Base-by-base conservation (phyloP, 2,888 invertebrate species). In the Tipula confusa region DNA sequence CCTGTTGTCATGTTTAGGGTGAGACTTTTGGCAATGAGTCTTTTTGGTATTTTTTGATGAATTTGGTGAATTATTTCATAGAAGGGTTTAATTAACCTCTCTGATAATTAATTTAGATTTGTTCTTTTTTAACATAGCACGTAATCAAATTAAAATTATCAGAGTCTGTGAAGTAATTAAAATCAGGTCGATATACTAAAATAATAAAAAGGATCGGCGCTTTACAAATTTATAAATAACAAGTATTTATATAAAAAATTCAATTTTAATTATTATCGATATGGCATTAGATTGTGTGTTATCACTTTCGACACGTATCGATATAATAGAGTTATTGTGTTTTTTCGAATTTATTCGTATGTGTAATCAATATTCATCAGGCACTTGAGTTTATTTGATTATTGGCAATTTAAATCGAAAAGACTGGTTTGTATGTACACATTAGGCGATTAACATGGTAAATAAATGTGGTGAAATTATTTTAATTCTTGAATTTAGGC, bases 311-410 rank as follows among this genome's bases (percentile, higher is more conserved):
- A 64, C 64, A 64, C 64, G 64, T 64, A 64, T 64, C 64, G 64
- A 18, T 64, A 64, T 64, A 64, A 64, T 64, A 64, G 64, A 64
- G 64, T 64, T 64, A 64, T 64, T 64, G 64, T 64, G 48, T 64
- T 15, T 15, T 38, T 43, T 43, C 7, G 43, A n/a, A n/a, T 38
- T 31, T 38, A 43, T 43, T 43, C 0, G n/a, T 64, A n/a, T n/a
- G 11, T 64, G 18, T 64, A 64, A 64, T 64, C 64, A 64, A 24
- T 64, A 64, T 64, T 64, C 64, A 64, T 64, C 24, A 64, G 64
- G 64, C 64, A 64, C 64, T 64, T 64, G 64, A 64, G 24, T 64
- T 64, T 64, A 64, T 64, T 64, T 64, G 64, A 64, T 64, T 64
- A 64, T 64, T 64, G 24, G 2, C 48, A 24, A 64, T 64, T n/a